Evolutionary conservation across 53 echinoderm and acorn worm species (phyloP), one percentile per base, ranked within the genome.

Genomic region (Henricia sp.): DNA sequence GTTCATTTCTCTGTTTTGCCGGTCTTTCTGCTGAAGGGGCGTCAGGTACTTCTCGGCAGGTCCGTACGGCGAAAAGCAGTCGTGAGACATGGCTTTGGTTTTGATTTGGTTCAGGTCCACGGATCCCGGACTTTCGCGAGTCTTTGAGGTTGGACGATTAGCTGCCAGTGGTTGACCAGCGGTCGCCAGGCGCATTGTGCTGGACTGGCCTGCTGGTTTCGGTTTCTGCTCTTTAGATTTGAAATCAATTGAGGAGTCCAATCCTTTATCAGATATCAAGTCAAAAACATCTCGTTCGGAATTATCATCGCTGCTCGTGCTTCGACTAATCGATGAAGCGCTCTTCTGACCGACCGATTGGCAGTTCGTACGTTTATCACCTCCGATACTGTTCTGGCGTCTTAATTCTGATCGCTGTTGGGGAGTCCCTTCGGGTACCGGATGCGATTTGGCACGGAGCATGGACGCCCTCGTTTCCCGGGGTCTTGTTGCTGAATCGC

Each of bases 1-100:
- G 41, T 56, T 68, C 23, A 80, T 41, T 37, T 90, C 90, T 12
- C 42, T 55, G 26, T 66, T 70, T 29, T 57, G 68, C 59, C 72
- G 77, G 12, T 90, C 90, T 21, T 82, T 85, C 50, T 90, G 90
- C 30, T 90, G 90, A 29, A 90, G 85, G 6, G 90, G 90, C 60
- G 90, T 90, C 50, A 85, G 37, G 38, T 90, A 90, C 30, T 85
- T 90, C 39, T 88, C 88, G 11, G 71, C 36, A 4, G 50, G n/a
- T 33, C 74, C 77, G 51, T 62, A 63, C 24, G 44, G 72, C 11
- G 58, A 21, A 11, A 58, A 23, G 29, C 58, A 58, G 27, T 58
- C 58, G 29, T 58, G 58, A 32, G 13, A 16, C 3, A 12, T 3
- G 33, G 9, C 62, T 60, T 60, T 60, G 2, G 30, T 34, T 23